These are phyloP conservation scores for Tetheella fluctuosa DNA, from an alignment of 2,888 invertebrate species.

Conservation along the genomic window DNA sequence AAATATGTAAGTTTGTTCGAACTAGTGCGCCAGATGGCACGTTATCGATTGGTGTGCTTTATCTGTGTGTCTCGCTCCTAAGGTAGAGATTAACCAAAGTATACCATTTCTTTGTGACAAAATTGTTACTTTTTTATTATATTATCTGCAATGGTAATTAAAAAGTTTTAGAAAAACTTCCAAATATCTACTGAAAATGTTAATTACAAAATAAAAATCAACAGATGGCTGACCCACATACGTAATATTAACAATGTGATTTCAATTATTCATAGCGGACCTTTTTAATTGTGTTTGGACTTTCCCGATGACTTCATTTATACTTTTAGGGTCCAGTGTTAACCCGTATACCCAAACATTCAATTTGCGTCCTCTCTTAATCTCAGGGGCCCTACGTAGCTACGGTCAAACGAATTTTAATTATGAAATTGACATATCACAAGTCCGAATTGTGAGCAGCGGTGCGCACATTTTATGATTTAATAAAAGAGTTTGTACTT, in stretches of 20 bases:
- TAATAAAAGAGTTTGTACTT: slow-evolving; percentile 81
- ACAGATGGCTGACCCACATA: slow-evolving; percentile 15
- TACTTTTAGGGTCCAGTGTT: slow-evolving; percentile 58
- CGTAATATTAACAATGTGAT: slow-evolving; percentile 23
- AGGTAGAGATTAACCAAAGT: too few species aligned
- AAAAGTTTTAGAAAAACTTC: background rate
- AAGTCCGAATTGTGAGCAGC: slow-evolving; percentile 49
- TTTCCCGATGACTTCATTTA: slow-evolving; percentile 72
- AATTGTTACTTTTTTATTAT: too few species aligned
- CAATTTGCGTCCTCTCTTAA: slow-evolving; percentile 71
- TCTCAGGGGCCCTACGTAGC: slow-evolving; percentile 55
- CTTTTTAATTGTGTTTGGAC: slow-evolving; percentile 71
- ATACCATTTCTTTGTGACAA: too few species aligned
- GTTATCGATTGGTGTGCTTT: too few species aligned
- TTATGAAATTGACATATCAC: slow-evolving; percentile 83
- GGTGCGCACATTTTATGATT: slow-evolving; percentile 72
- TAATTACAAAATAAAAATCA: slow-evolving; percentile 21
- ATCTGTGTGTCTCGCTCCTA: too few species aligned
- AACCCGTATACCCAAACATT: slow-evolving; percentile 62
- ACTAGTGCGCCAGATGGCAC: too few species aligned
- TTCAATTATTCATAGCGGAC: slow-evolving; percentile 64
- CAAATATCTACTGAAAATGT: too few species aligned
- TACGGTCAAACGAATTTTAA: slow-evolving; percentile 83
- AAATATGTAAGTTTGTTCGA: too few species aligned
- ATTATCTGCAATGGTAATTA: too few species aligned